Evolutionary conservation across 64 coral and sea anemone genomes (phyloP).

Genomic region (Pocillopora verrucosa): DNA sequence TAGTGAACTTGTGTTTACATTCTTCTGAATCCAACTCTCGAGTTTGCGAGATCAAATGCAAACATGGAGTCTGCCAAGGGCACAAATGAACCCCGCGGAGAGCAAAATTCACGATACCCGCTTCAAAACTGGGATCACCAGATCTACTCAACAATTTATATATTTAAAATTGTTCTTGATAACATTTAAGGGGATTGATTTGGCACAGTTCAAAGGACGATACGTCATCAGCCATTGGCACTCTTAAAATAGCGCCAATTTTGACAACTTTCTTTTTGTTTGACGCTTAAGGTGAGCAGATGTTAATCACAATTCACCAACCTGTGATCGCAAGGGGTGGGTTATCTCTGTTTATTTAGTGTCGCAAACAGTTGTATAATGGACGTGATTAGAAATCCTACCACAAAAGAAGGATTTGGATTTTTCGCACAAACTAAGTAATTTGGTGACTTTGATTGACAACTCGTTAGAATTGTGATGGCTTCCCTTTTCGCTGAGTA

Average conservation of each 20-base stretch:
- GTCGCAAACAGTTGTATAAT: conserved; percentile 7
- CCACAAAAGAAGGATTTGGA: not conserved
- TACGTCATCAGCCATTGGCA: not conserved
- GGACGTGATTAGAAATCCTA: not conserved
- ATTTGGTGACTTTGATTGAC: not conserved
- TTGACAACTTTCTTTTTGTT: conserved; percentile 16
- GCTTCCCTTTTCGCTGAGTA: not conserved
- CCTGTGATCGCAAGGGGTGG: not conserved
- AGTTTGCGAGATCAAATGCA: not conserved
- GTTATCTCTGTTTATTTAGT: conserved; percentile 6
- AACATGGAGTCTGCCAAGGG: not conserved
- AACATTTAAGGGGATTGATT: not conserved
- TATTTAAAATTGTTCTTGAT: not conserved
- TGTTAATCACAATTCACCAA: not conserved
- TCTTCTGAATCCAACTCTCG: not conserved
- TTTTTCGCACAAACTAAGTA: not conserved
- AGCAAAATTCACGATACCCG: not conserved
- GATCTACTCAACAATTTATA: not conserved
- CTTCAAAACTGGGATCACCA: not conserved
- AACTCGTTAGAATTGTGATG: not conserved
- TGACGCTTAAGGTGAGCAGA: not conserved
- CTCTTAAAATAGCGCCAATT: not conserved
- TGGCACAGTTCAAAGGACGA: not conserved
- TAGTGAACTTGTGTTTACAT: conserved; percentile 6
- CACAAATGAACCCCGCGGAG: not conserved